A percentile compares a stretch with the other conserved stretches of the same genome.
phyloP scores from a whole-genome alignment of 2,888 invertebrate species.

The Polymixis lichenea region DNA sequence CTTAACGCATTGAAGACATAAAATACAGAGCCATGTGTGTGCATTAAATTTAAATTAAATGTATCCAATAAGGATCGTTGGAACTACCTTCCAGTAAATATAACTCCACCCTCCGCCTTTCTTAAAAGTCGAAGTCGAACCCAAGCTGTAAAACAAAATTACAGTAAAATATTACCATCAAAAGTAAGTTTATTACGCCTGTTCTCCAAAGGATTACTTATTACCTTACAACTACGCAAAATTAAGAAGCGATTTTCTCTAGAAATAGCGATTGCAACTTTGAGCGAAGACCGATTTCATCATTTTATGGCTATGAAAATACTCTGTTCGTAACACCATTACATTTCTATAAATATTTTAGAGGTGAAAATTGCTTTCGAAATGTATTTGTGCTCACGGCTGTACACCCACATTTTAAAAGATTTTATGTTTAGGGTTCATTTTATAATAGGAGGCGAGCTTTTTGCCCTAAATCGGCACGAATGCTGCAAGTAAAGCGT shows the following conservation, averaged over 20 bases:
- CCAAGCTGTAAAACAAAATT: slow-evolving; percentile 54
- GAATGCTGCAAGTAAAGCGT: neutral
- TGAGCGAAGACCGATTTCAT: neutral
- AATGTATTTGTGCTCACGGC: neutral
- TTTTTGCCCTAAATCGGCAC: neutral
- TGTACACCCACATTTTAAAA: neutral
- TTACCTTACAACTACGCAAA: too few species aligned
- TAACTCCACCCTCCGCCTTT: neutral
- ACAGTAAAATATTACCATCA: neutral
- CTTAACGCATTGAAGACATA: neutral
- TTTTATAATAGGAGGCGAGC: too few species aligned
- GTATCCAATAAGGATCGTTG: neutral
- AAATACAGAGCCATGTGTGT: slow-evolving; percentile 43
- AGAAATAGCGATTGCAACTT: too few species aligned
- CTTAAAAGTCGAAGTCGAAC: slow-evolving; percentile 56
- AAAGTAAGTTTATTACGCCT: neutral
- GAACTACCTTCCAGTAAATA: neutral
- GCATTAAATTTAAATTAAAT: slow-evolving; percentile 12
- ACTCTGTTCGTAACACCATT: neutral
- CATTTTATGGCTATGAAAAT: neutral
- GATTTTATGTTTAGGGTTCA: too few species aligned
- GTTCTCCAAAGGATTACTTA: too few species aligned
- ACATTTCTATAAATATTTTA: neutral
- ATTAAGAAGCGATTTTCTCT: too few species aligned
- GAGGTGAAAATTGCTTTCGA: neutral